phyloP scores from a whole-genome alignment of 2,797 vertebrate species.

The Danio albolineatus region DNA sequence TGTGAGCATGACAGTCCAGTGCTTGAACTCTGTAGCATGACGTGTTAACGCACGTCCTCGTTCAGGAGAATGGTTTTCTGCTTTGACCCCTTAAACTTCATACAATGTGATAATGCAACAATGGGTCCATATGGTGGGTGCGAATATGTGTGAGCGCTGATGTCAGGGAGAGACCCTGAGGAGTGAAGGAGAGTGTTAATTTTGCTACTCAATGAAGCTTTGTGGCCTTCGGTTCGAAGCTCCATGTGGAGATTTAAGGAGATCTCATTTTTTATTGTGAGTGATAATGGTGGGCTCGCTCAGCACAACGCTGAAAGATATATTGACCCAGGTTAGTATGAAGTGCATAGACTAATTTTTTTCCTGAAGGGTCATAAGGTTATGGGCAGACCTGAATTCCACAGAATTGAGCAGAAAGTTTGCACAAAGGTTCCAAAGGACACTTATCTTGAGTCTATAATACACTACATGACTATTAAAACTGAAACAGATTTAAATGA shows the following conservation, averaged over 20 bases:
- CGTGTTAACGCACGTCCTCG: background rate
- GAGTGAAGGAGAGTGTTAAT: constrained; percentile 50
- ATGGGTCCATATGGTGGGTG: constrained; percentile 69
- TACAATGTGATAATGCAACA: constrained; percentile 78
- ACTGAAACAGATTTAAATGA: too few species aligned
- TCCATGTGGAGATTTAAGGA: constrained; percentile 27
- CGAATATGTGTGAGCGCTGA: constrained; percentile 68
- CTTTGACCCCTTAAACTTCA: constrained; percentile 42
- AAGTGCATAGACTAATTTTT: constrained; percentile 8
- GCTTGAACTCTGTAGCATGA: background rate
- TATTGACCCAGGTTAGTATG: background rate
- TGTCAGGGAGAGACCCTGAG: constrained; percentile 50
- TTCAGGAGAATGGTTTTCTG: constrained; percentile 9
- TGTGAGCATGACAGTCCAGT: constrained; percentile 9
- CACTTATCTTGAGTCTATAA: too few species aligned
- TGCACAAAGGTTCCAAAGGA: too few species aligned
- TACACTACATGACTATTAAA: too few species aligned
- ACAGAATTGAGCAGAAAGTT: constrained; percentile 37
- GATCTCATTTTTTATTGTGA: constrained; percentile 37
- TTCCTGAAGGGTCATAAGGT: constrained; percentile 46
- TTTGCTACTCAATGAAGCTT: constrained; percentile 70
- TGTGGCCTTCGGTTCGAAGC: constrained; percentile 66
- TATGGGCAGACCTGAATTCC: constrained; percentile 33
- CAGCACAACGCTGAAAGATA: constrained; percentile 23
- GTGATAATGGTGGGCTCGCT: constrained; percentile 31